These are phyloP conservation scores for Ctenochaetus hawaiiensis DNA, from an alignment of 2,797 vertebrate genomes.

Conservation along the genomic window DNA sequence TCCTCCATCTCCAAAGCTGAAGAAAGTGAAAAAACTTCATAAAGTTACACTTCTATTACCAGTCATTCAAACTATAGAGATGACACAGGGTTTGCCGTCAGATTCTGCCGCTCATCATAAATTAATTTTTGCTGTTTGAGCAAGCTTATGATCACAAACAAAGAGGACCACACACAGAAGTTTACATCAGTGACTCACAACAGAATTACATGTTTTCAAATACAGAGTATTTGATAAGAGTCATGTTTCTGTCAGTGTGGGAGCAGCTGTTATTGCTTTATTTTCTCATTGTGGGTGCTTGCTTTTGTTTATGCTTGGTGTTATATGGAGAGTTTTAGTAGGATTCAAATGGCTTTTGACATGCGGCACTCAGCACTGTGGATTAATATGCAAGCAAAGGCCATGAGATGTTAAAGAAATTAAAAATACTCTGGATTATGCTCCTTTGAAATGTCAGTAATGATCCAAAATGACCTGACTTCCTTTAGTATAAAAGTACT, in stretches of 20 bases:
- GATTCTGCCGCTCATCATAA: conserved; percentile 34
- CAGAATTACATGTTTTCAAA: conserved; percentile 34
- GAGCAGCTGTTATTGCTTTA: conserved; percentile 44
- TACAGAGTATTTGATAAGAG: conserved; percentile 40
- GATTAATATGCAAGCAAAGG: conserved; percentile 39
- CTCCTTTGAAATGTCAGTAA: conserved; percentile 42
- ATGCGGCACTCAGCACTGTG: conserved; percentile 32
- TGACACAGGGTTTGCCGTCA: background rate
- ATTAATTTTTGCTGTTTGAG: conserved; percentile 18
- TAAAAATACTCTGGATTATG: conserved; percentile 12
- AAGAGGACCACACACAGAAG: conserved; percentile 11
- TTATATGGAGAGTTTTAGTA: conserved; percentile 15
- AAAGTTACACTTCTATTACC: background rate
- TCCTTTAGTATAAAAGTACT: conserved; percentile 21
- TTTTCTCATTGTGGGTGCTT: conserved; percentile 33
- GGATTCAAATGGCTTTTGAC: conserved; percentile 32
- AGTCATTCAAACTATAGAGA: background rate
- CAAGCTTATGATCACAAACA: conserved; percentile 20
- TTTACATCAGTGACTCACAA: conserved; percentile 29
- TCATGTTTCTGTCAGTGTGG: conserved; percentile 30
- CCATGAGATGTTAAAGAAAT: conserved; percentile 21
- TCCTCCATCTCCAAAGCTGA: background rate
- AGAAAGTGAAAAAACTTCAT: background rate
- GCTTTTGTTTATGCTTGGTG: conserved; percentile 29
- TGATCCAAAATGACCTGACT: conserved; percentile 25